Conservation (phyloP, 2,113 vertebrate species). For the Suncus etruscus region DNA sequence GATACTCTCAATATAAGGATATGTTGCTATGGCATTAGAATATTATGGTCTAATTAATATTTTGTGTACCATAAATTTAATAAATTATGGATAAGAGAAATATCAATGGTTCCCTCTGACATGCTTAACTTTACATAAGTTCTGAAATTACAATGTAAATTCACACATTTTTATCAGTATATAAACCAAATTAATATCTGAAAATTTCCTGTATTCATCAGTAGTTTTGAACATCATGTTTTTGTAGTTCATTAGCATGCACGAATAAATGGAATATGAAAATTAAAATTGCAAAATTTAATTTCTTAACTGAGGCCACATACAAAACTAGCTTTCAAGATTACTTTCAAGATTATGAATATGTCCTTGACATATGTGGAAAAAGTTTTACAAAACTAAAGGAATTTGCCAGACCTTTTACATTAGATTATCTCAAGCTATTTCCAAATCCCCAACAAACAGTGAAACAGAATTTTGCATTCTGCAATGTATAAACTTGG, state of each 20-base stretch:
- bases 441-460: slow-evolving; percentile 65
- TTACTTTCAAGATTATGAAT: slow-evolving; percentile 7
- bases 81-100: slow-evolving; percentile 59
- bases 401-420: slow-evolving; percentile 61
- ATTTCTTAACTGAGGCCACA: slow-evolving; percentile 48
- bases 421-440: slow-evolving; percentile 69
- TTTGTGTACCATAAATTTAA: slow-evolving; percentile 48
- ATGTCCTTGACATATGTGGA: slow-evolving; percentile 29
- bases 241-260: slow-evolving; percentile 36
- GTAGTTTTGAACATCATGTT: neutral
- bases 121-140: slow-evolving; percentile 15
- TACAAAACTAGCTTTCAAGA: neutral
- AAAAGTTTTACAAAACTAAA: slow-evolving; percentile 54
- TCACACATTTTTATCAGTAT: slow-evolving; percentile 38
- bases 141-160: slow-evolving; percentile 33
- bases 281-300: slow-evolving; percentile 64
- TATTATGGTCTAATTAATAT: slow-evolving; percentile 38
- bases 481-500: slow-evolving; percentile 62
- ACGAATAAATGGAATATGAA: slow-evolving; percentile 23
- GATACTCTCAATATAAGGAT: slow-evolving; percentile 47
- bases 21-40: slow-evolving; percentile 63
- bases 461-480: slow-evolving; percentile 60
- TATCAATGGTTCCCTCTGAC: neutral
- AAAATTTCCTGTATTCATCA: slow-evolving; percentile 24
- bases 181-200: neutral